These are phyloP conservation scores for Cyaniris semiargus DNA, from an alignment of 2,888 invertebrate genomes.

Conservation along the genomic window DNA sequence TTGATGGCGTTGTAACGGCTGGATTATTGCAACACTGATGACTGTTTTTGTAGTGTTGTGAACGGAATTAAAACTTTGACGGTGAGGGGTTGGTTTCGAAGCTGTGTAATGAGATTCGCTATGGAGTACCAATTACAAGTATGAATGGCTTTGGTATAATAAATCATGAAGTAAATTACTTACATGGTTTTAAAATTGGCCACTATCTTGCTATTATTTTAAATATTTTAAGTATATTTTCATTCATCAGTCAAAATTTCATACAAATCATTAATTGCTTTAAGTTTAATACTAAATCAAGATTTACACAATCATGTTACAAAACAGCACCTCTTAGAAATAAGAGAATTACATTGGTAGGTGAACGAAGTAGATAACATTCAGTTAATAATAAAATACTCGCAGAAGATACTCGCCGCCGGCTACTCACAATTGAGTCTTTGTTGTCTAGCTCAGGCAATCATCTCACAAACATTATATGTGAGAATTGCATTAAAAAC, in stretches of 20 bases:
- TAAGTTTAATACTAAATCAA: no score
- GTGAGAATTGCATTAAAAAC: conserved; percentile 3
- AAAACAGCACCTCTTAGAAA: neutral
- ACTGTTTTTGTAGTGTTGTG: conserved; percentile 14
- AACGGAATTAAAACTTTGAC: neutral
- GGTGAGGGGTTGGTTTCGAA: neutral
- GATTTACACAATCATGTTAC: neutral
- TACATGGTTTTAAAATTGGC: no score
- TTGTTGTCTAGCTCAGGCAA: conserved; percentile 29
- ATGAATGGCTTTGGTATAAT: neutral
- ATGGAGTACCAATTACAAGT: neutral
- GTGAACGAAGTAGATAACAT: conserved; percentile 1
- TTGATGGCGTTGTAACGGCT: conserved; percentile 19
- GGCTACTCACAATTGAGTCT: conserved; percentile 20
- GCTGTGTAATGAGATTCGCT: neutral
- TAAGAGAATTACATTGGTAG: neutral
- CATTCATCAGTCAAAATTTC: no score
- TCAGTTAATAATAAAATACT: conserved; percentile 23
- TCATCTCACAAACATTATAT: conserved; percentile 13
- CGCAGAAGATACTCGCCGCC: neutral
- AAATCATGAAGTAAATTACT: neutral
- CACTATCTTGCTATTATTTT: no score
- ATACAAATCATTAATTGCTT: no score
- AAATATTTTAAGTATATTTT: no score
- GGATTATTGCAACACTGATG: conserved; percentile 8